Conservation (phyloP, 2,888 invertebrate genomes). For the Leptinotarsa juncta region DNA sequence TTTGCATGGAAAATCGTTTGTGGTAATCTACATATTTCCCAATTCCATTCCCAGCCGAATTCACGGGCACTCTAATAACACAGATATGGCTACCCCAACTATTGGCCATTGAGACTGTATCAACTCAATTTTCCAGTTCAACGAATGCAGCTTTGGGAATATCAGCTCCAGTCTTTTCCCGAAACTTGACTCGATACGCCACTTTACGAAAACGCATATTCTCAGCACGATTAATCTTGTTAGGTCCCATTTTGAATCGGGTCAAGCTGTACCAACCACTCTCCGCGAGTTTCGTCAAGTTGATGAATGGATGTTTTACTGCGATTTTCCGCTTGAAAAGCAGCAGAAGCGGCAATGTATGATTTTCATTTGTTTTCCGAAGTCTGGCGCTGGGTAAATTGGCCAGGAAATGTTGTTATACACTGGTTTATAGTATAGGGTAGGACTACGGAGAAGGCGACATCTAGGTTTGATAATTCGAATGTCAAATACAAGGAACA, state of each 20-base stretch:
- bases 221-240: slow-evolving; percentile 10
- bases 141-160: neutral
- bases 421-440: no score
- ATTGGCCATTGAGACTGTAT: neutral
- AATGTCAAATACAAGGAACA: no score
- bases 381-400: no score
- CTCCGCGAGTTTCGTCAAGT: neutral
- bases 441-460: no score
- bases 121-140: neutral
- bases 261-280: slow-evolving; percentile 9
- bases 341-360: neutral
- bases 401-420: no score
- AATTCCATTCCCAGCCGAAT: no score
- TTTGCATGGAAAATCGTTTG: no score
- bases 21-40: no score
- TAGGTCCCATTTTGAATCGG: slow-evolving; percentile 2
- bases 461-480: no score
- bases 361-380: neutral
- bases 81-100: neutral
- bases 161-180: neutral
- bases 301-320: slow-evolving; percentile 13
- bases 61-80: neutral
- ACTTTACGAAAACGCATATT: slow-evolving; percentile 1
- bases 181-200: neutral
- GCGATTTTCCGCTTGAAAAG: slow-evolving; percentile 8